Percentiles rank a stretch among this genome's conserved stretches.
Conservation (phyloP, 2,888 invertebrate species). For the Lepidochrysops patricia region DNA sequence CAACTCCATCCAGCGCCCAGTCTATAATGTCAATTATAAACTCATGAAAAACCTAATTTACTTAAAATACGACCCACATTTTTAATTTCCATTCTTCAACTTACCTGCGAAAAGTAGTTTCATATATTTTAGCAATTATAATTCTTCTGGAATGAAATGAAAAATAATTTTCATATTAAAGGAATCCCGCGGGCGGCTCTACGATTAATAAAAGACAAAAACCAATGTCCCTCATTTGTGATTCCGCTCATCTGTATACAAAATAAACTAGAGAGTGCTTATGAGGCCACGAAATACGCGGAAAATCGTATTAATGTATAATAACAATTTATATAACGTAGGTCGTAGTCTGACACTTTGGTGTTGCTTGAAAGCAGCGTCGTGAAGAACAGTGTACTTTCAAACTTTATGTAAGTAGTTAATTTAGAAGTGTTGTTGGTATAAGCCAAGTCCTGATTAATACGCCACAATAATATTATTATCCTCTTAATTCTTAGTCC, state of each 20-base stretch:
- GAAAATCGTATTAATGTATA: neutral
- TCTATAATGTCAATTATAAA: no score
- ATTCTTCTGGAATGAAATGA: slow-evolving; percentile 1
- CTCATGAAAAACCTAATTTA: no score
- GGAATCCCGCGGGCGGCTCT: slow-evolving; percentile 17
- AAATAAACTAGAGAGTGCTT: slow-evolving; percentile 34
- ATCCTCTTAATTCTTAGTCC: no score
- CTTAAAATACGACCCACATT: neutral
- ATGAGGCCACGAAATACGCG: slow-evolving; percentile 17
- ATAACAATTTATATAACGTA: no score
- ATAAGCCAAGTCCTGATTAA: no score
- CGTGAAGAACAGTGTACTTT: no score
- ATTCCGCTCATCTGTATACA: slow-evolving; percentile 33
- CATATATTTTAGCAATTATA: neutral
- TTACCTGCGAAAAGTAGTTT: neutral
- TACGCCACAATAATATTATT: no score
- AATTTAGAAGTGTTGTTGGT: no score
- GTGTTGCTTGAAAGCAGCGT: no score
- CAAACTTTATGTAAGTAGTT: no score
- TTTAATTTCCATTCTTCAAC: neutral
- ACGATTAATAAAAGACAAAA: slow-evolving; percentile 21
- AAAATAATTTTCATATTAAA: slow-evolving; percentile 15
- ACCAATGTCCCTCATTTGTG: slow-evolving; percentile 34
- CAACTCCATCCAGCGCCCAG: no score
- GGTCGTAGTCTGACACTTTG: no score